Conservation (phyloP, 2,888 invertebrate species). For the Dioctria rufipes region DNA sequence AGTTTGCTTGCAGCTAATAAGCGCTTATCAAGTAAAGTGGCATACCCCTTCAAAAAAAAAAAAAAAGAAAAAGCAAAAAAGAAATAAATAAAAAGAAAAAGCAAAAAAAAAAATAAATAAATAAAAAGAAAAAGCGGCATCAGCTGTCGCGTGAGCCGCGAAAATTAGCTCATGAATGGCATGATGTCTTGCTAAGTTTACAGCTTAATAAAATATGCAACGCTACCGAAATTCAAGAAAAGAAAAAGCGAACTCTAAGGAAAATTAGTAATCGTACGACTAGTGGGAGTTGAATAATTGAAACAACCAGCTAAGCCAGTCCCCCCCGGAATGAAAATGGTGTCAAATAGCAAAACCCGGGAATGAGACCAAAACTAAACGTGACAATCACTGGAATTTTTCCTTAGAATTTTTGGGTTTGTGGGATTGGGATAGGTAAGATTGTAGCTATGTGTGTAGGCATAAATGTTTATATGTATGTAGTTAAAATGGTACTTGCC, state of each 20-base stretch:
- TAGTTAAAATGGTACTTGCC: constrained; percentile 15
- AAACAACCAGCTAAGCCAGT: not conserved
- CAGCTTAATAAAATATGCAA: constrained; percentile 31
- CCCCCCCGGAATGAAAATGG: not conserved
- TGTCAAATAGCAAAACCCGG: constrained; percentile 16
- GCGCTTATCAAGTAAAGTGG: too few species aligned
- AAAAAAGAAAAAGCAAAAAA: too few species aligned
- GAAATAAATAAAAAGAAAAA: too few species aligned
- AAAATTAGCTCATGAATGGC: constrained; percentile 43
- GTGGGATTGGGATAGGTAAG: not conserved
- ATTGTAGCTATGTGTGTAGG: not conserved
- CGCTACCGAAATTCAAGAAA: constrained; percentile 19
- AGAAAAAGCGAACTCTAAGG: not conserved
- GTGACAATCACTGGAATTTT: constrained; percentile 21
- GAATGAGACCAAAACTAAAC: not conserved
- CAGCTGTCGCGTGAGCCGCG: constrained; percentile 25
- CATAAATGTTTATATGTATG: too few species aligned
- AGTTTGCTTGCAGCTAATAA: too few species aligned
- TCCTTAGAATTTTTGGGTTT: constrained; percentile 3
- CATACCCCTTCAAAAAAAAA: too few species aligned
- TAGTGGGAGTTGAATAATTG: not conserved
- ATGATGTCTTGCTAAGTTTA: constrained; percentile 7
- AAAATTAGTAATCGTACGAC: constrained; percentile 3
- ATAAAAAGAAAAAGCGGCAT: not conserved
- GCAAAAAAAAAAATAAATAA: not conserved